Percentiles rank a stretch among this genome's conserved stretches.
Conservation (phyloP, 2,888 invertebrate species). For the Sipha maydis region DNA sequence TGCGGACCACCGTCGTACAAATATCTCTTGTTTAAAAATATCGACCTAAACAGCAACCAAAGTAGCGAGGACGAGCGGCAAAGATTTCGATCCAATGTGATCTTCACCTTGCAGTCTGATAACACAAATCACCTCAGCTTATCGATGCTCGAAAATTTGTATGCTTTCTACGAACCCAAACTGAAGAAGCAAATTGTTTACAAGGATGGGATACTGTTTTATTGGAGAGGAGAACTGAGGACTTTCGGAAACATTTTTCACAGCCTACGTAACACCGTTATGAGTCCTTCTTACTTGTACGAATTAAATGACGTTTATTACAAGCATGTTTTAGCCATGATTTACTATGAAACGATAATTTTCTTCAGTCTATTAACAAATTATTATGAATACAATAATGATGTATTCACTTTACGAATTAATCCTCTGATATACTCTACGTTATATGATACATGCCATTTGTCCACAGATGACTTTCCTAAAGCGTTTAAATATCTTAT, state of each 20-base stretch:
- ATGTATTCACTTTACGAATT: too few relatives aligned
- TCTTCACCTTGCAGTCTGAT: background rate
- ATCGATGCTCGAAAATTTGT: background rate
- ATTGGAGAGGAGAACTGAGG: background rate
- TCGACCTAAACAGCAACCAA: background rate
- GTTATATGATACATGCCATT: too few relatives aligned
- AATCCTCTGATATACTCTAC: too few relatives aligned
- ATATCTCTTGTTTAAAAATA: background rate
- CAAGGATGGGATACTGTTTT: rapidly evolving
- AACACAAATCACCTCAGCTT: background rate
- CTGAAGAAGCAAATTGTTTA: too few relatives aligned
- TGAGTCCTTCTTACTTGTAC: background rate
- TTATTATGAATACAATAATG: too few relatives aligned
- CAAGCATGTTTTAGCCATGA: background rate
- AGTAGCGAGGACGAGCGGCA: background rate
- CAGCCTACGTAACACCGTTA: rapidly evolving
- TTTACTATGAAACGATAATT: background rate
- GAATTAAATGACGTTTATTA: background rate
- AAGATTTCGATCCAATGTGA: too few relatives aligned
- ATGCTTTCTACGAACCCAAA: background rate
- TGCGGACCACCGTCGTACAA: background rate
- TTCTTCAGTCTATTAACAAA: too few relatives aligned
- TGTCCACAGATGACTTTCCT: too few relatives aligned
- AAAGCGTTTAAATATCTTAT: too few relatives aligned
- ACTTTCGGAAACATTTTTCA: background rate